These are phyloP conservation scores for Oriolus oriolus DNA, from an alignment of 2,113 vertebrate species.

Conservation along the genomic window DNA sequence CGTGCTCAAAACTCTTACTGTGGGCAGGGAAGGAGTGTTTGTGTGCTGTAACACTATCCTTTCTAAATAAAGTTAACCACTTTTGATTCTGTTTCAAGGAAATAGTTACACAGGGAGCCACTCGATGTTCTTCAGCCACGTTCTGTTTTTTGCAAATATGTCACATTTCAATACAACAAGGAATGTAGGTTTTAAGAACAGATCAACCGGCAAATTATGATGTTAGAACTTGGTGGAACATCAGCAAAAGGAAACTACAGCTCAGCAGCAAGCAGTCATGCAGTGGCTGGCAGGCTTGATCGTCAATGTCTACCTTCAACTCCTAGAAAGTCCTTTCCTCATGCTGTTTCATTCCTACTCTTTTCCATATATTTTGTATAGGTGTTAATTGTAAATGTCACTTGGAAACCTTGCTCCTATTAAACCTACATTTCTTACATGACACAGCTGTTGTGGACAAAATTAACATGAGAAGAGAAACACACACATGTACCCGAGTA, in stretches of 20 bases:
- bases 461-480: background rate
- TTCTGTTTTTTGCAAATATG: background rate
- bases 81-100: background rate
- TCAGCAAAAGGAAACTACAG: background rate
- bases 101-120: background rate
- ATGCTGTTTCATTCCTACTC: background rate
- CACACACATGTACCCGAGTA: rapidly evolving
- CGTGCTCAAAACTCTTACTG: background rate
- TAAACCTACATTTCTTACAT: background rate
- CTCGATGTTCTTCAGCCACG: background rate
- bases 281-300: background rate
- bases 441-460: background rate
- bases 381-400: background rate
- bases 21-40: rapidly evolving
- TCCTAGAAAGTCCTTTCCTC: background rate
- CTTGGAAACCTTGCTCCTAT: background rate
- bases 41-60: background rate
- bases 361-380: background rate
- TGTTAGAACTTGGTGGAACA: background rate
- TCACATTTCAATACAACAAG: background rate
- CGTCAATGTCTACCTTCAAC: background rate
- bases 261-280: background rate
- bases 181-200: background rate
- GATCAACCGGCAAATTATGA: background rate
- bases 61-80: background rate